Conservation (phyloP, 2,797 vertebrate species). For the Ptychobarbus kaznakovi region DNA sequence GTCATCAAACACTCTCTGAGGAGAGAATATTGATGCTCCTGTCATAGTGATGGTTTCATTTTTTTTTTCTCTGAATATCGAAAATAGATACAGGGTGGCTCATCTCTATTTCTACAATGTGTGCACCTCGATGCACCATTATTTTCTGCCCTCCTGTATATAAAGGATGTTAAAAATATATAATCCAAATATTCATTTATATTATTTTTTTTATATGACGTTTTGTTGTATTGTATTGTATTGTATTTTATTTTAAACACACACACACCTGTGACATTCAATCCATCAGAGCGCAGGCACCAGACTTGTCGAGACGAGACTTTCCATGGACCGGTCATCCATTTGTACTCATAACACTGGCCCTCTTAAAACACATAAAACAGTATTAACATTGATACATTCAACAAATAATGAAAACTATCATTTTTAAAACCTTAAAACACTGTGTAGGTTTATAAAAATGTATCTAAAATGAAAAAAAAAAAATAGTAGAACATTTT, state of each 20-base stretch:
- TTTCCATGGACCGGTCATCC: too few relatives aligned
- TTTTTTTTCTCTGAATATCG: neutral
- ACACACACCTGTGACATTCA: too few relatives aligned
- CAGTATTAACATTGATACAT: too few relatives aligned
- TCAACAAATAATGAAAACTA: neutral
- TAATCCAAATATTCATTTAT: neutral
- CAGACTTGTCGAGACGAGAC: too few relatives aligned
- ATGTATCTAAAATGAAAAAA: neutral
- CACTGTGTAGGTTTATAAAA: neutral
- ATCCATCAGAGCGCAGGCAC: too few relatives aligned
- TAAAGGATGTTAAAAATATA: neutral
- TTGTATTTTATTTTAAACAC: too few relatives aligned
- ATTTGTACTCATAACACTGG: too few relatives aligned
- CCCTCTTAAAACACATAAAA: too few relatives aligned
- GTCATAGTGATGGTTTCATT: neutral
- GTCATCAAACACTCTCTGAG: conserved; percentile 22
- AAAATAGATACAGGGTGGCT: neutral
- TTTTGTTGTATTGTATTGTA: too few relatives aligned
- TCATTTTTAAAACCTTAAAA: neutral
- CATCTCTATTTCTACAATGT: conserved; percentile 13
- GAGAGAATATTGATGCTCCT: conserved; percentile 22
- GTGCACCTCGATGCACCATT: neutral
- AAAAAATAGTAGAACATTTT: neutral
- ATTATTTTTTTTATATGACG: too few relatives aligned
- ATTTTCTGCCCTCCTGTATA: neutral